These are phyloP conservation scores for Cephalophus harveyi DNA, from an alignment of 2,113 vertebrate species.

Conservation along the genomic window DNA sequence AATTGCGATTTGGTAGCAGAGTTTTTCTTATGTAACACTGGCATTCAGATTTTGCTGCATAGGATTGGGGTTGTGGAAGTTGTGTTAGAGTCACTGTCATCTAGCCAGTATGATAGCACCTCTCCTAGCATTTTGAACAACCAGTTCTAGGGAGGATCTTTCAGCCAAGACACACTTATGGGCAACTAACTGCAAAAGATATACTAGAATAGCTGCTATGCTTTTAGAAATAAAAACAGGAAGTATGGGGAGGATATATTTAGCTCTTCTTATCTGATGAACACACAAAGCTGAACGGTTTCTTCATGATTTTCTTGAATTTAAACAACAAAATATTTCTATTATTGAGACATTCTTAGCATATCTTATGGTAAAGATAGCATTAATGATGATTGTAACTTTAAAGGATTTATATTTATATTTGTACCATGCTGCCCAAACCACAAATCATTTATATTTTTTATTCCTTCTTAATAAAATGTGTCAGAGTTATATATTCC, in stretches of 20 bases:
- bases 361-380: not conserved
- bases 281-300: not conserved
- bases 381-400: not conserved
- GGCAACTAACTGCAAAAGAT: not conserved
- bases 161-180: not conserved
- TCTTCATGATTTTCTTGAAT: slow-evolving; percentile 4
- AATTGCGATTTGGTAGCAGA: not conserved
- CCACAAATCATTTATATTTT: slow-evolving; percentile 3
- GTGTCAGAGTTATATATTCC: not conserved
- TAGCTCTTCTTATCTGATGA: slow-evolving; percentile 13
- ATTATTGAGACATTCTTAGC: not conserved
- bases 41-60: not conserved
- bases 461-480: not conserved
- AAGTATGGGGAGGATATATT: slow-evolving; percentile 15
- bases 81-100: not conserved
- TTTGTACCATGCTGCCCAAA: not conserved
- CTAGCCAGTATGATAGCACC: not conserved
- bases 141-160: not conserved
- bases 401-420: not conserved
- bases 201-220: not conserved
- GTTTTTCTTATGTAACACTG: not conserved
- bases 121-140: not conserved
- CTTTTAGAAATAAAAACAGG: slow-evolving; percentile 59
- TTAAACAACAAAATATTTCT: not conserved
- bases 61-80: not conserved